Evolutionary conservation across 2,797 vertebrate genomes (phyloP).

Genomic region (Nasua narica): DNA sequence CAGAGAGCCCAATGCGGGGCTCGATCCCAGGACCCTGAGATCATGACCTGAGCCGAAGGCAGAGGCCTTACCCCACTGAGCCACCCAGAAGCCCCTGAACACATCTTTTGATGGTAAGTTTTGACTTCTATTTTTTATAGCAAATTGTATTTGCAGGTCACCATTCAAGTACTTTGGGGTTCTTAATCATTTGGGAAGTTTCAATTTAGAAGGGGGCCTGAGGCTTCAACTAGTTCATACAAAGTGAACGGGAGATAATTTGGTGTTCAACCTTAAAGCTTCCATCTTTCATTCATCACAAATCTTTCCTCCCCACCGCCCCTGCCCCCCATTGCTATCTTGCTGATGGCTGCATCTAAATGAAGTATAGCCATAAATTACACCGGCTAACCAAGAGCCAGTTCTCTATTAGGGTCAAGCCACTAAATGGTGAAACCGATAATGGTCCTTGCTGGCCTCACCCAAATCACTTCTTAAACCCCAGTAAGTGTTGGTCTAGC

Average conservation of each 20-base stretch:
- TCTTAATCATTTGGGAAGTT: constrained; percentile 37
- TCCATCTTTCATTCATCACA: neutral
- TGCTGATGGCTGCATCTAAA: constrained; percentile 24
- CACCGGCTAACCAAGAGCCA: neutral
- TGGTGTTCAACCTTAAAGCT: constrained; percentile 7
- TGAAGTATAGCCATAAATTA: constrained; percentile 11
- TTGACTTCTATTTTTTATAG: neutral
- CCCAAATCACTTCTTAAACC: constrained; percentile 7
- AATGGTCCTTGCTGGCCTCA: neutral
- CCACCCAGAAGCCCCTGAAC: neutral
- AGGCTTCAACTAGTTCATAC: neutral
- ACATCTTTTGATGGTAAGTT: neutral
- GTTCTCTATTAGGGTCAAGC: constrained; percentile 23
- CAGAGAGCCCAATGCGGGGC: too few relatives aligned
- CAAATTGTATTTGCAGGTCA: neutral
- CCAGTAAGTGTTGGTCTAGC: constrained; percentile 50
- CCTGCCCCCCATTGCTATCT: neutral
- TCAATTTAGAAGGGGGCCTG: neutral
- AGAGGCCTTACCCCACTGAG: too few relatives aligned
- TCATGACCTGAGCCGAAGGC: too few relatives aligned
- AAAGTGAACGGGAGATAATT: constrained; percentile 30
- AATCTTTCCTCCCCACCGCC: neutral
- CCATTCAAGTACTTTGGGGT: neutral
- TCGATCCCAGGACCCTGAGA: too few relatives aligned
- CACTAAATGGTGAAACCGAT: constrained; percentile 38